These are phyloP conservation scores for Stylophora pistillata DNA, from an alignment of 64 coral and sea anemone genomes.

Conservation along the genomic window DNA sequence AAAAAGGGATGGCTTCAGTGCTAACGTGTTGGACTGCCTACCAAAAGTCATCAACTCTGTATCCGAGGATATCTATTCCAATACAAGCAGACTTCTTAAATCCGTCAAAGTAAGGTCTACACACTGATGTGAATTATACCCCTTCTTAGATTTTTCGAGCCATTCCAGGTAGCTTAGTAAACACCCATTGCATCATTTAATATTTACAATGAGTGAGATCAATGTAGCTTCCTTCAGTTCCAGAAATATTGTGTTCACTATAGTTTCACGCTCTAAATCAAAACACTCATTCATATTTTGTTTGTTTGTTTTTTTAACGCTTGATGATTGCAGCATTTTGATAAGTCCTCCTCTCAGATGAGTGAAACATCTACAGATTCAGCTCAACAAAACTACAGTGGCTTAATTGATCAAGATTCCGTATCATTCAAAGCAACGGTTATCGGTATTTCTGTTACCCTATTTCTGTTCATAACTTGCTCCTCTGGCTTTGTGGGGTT, in stretches of 20 bases:
- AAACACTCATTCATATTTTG: too few species aligned
- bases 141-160: too few species aligned
- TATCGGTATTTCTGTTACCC: background rate
- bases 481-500: background rate
- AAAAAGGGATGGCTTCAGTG: background rate
- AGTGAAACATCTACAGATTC: background rate
- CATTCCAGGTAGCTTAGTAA: too few species aligned
- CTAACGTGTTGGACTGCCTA: background rate
- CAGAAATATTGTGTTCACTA: too few species aligned
- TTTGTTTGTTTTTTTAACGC: background rate
- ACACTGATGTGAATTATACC: too few species aligned
- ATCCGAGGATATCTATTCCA: background rate
- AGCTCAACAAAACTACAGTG: background rate
- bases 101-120: background rate
- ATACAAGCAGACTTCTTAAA: background rate
- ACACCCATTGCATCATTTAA: too few species aligned
- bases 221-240: too few species aligned
- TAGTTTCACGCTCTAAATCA: too few species aligned
- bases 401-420: background rate
- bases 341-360: background rate
- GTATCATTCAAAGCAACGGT: background rate
- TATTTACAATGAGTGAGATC: too few species aligned
- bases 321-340: background rate
- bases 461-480: background rate
- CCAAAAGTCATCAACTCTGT: background rate